Conservation (phyloP, 2,797 vertebrate genomes). For the Darevskia nairensis region DNA sequence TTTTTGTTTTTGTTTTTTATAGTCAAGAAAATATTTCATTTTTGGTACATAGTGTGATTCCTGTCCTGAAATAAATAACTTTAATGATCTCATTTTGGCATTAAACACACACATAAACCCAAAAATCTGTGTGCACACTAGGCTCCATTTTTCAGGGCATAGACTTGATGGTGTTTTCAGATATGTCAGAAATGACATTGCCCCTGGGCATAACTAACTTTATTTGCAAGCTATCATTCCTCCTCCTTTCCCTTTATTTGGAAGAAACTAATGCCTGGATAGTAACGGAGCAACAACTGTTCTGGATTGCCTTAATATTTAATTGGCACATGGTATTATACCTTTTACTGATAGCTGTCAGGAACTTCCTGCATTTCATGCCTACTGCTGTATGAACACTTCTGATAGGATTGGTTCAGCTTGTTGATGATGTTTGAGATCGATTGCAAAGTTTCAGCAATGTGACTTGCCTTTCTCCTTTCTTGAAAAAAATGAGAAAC, state of each 20-base stretch:
- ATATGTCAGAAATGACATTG: conserved; percentile 36
- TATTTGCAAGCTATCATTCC: conserved; percentile 37
- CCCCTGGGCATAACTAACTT: conserved; percentile 16
- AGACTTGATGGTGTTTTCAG: conserved; percentile 28
- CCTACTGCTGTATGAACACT: conserved; percentile 20
- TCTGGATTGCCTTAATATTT: conserved; percentile 49
- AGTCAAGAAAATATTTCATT: conserved; percentile 14
- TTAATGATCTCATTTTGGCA: not conserved
- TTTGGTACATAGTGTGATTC: not conserved
- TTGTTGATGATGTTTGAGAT: conserved; percentile 33
- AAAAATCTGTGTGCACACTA: conserved; percentile 5
- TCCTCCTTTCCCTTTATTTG: conserved; percentile 31
- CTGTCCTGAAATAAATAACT: conserved; percentile 27
- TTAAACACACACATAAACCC: not conserved
- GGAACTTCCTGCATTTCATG: conserved; percentile 23
- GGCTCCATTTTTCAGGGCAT: conserved; percentile 29
- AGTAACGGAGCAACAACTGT: conserved; percentile 39
- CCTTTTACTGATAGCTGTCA: conserved; percentile 40
- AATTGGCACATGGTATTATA: conserved; percentile 30
- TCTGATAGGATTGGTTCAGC: conserved; percentile 27
- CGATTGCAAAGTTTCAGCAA: conserved; percentile 22
- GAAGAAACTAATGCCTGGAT: conserved; percentile 36
- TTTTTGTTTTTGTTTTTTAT: not conserved
- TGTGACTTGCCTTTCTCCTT: conserved; percentile 32
- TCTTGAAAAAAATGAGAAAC: not conserved